phyloP scores from a whole-genome alignment of 2,797 vertebrate species.

The Megalops cyprinoides region DNA sequence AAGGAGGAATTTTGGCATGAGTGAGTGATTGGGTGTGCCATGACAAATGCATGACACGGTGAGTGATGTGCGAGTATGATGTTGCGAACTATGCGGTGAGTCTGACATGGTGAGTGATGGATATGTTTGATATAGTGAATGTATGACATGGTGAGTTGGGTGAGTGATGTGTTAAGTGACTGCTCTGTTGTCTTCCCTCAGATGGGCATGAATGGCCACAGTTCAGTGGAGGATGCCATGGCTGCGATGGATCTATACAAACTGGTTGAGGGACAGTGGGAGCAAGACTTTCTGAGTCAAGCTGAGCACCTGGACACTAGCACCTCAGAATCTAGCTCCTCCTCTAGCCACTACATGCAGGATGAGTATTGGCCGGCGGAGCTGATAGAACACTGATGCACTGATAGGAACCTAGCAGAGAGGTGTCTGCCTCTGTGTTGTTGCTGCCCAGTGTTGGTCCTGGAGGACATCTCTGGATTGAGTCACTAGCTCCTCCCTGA shows the following conservation, averaged over 20 bases:
- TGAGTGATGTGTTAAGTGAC: background rate
- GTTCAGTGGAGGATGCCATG: conserved; percentile 86
- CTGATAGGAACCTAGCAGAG: background rate
- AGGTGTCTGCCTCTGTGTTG: too few relatives aligned
- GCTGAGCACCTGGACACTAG: conserved; percentile 52
- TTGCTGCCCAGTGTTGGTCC: background rate
- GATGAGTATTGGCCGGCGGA: conserved; percentile 89
- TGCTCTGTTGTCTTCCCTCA: conserved; percentile 48
- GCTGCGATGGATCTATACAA: conserved; percentile 91
- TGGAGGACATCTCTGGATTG: too few relatives aligned
- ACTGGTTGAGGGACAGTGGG: conserved; percentile 88
- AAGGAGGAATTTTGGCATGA: too few relatives aligned
- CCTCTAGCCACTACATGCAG: conserved; percentile 83
- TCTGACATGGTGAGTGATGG: background rate
- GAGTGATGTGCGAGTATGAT: background rate
- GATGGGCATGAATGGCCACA: conserved; percentile 82
- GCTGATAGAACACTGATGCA: conserved; percentile 46
- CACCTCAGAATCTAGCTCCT: conserved; percentile 47
- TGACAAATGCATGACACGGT: background rate
- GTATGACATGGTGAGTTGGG: background rate
- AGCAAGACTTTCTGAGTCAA: conserved; percentile 68
- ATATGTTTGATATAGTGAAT: background rate
- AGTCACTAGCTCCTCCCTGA: too few relatives aligned
- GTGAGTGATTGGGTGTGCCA: background rate
- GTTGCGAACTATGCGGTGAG: too few relatives aligned